These are phyloP conservation scores for Setophaga kirtlandii DNA, from an alignment of 2,113 vertebrate species.

Conservation along the genomic window DNA sequence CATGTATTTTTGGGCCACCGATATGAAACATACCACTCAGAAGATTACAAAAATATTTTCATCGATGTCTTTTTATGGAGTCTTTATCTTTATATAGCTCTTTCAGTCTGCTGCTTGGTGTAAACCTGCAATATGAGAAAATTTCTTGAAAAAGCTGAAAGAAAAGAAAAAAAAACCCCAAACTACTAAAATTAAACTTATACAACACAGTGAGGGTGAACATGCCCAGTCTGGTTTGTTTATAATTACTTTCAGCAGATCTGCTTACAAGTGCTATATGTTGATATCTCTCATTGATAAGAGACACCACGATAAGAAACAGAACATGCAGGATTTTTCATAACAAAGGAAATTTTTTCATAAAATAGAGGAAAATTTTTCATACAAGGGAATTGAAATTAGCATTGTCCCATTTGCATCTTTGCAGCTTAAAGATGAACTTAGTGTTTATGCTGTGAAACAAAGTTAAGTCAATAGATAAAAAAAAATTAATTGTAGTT, in stretches of 20 bases:
- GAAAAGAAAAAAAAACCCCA: not conserved
- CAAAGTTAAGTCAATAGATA: not conserved
- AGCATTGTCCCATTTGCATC: not conserved
- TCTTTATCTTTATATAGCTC: not conserved
- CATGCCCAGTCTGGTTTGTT: not conserved
- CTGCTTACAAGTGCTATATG: not conserved
- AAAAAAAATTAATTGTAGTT: not conserved
- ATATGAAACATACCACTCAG: not conserved
- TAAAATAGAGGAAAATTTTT: not conserved
- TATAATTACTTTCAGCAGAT: not conserved
- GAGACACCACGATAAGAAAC: not conserved
- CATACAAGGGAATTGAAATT: not conserved
- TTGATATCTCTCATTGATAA: not conserved
- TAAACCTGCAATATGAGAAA: not conserved
- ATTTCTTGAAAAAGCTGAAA: not conserved
- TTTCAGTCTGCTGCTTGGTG: not conserved
- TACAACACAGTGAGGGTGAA: not conserved
- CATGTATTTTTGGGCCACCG: slow-evolving; percentile 12
- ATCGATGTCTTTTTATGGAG: not conserved
- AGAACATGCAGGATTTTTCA: not conserved
- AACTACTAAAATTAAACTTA: not conserved
- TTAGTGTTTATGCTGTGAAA: not conserved
- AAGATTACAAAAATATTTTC: slow-evolving; percentile 28
- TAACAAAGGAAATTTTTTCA: not conserved
- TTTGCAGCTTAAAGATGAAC: not conserved